Evolutionary conservation across 2,888 invertebrate genomes (phyloP), one percentile per base, ranked within the genome.

Genomic region (Melanotus villosus): DNA sequence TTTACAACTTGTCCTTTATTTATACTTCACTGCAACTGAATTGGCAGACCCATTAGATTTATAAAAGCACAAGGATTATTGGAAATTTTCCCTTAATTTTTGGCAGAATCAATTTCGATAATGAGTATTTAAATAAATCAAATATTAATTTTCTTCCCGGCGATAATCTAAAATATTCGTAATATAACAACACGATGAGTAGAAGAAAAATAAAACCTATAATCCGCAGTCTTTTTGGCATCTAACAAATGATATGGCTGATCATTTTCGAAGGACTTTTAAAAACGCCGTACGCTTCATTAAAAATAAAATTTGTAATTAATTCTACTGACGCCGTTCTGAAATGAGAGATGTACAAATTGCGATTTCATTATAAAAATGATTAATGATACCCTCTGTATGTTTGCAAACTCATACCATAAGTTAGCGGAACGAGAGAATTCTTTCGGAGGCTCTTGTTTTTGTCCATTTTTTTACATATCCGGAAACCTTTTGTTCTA

Each of bases 281-380:
- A 74, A 77, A 77, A 77, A 75, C 62, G 47, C 45, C 65, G 34
- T 65, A 64, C 75, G 77, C 75, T 76, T 74, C 74, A 76, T 77
- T 74, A 72, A 73, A 72, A 72, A 74, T 76, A 66, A 75, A 74
- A 71, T 68, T 72, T 56, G 71, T 66, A 77, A 77, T 77, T 77
- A 77, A 77, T 77, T 73, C 34, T 64, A 9, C 45, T 47, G 67
- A 2, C 16, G 65, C 57, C 60, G 63, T 68, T 69, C 65, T 60
- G 70, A 65, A 68, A 64, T 68, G 66, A 67, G 73, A 71, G 70
- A 67, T 69, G 65, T 67, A 70, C 73, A 76, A 81, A 82, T 80
- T 78, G 78, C 79, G 73, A 76, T 80, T 80, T 80, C 79, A 81
- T 81, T 80, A 79, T 75, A 73, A 75, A 75, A 75, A 79, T 82